phyloP scores from a whole-genome alignment of 1,140 invertebrate species.

The Bombus sylvicola region DNA sequence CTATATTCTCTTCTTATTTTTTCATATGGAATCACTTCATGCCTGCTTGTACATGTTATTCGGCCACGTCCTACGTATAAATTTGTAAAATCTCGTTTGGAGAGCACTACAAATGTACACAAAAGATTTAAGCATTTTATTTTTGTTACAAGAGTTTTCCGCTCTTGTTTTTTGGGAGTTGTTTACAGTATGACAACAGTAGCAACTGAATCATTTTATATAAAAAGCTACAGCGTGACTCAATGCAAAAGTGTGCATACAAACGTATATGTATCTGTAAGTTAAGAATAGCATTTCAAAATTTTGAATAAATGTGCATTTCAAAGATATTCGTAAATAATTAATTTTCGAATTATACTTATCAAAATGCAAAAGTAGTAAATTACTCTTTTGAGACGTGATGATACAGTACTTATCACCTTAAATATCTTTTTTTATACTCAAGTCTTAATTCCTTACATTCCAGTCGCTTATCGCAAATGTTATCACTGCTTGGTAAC shows the following conservation, averaged over 20 bases:
- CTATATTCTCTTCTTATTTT: no score
- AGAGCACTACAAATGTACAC: no score
- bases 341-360: neutral
- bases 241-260: neutral
- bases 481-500: neutral
- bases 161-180: neutral
- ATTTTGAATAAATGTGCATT: neutral
- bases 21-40: no score
- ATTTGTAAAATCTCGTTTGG: no score
- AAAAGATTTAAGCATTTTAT: no score
- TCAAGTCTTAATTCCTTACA: neutral
- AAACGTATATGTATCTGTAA: accelerated
- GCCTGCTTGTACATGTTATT: no score
- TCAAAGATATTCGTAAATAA: neutral
- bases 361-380: neutral
- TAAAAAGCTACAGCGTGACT: neutral
- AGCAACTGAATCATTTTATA: neutral
- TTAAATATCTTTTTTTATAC: neutral
- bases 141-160: no score
- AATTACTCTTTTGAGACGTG: neutral
- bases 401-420: neutral
- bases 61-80: no score
- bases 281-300: neutral
- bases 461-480: neutral
- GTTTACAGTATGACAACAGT: neutral